Conservation (phyloP, 1,140 invertebrate species). For the Tribolium madens region DNA sequence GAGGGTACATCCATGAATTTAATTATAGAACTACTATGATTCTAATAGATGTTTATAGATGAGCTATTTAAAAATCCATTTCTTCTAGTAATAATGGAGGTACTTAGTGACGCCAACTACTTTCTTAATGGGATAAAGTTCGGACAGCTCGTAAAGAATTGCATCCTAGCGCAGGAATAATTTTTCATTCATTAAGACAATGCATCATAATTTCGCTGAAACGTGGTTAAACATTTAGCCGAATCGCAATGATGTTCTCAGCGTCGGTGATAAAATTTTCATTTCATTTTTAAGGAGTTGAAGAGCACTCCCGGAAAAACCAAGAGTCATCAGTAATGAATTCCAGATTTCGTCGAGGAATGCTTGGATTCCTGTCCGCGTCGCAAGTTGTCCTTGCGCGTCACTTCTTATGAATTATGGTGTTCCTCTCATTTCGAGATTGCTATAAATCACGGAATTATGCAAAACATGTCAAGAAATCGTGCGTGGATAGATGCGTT, state of each 20-base stretch:
- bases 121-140: background rate
- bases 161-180: background rate
- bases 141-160: slow-evolving; percentile 2
- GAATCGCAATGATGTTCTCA: too few species aligned
- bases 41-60: slow-evolving; percentile 30
- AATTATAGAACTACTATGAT: slow-evolving; percentile 23
- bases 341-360: slow-evolving; percentile 21
- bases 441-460: background rate
- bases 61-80: slow-evolving; percentile 9
- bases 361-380: slow-evolving; percentile 20
- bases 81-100: background rate
- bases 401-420: slow-evolving; percentile 34
- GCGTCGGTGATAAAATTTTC: too few species aligned
- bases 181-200: background rate
- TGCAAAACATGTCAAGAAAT: background rate
- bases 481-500: slow-evolving; percentile 5
- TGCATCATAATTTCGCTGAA: background rate
- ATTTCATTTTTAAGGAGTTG: too few species aligned
- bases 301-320: background rate
- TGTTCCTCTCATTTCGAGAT: slow-evolving; percentile 14
- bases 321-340: slow-evolving; percentile 29
- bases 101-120: background rate
- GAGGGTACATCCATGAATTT: slow-evolving; percentile 3
- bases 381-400: slow-evolving; percentile 29
- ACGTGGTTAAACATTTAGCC: background rate